Evolutionary conservation across 1,140 invertebrate species (phyloP).

Genomic region (Ridgeia piscesae): DNA sequence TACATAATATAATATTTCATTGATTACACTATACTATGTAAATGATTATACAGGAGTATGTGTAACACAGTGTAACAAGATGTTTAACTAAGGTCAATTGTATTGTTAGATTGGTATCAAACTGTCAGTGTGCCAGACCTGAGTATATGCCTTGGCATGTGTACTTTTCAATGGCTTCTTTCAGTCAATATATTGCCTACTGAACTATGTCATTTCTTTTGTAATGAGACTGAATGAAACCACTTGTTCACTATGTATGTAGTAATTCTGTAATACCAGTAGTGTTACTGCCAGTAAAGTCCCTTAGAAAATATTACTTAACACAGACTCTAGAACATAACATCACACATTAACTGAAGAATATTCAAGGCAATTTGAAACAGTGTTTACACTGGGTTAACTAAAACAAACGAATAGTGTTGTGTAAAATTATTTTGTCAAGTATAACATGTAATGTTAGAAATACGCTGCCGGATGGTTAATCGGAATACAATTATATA

Average conservation of each 20-base stretch:
- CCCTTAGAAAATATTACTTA: constrained; percentile 25
- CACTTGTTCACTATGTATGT: not conserved
- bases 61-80: not conserved
- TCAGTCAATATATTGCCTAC: not conserved
- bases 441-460: too few relatives aligned
- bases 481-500: too few relatives aligned
- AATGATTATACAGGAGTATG: not conserved
- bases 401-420: too few relatives aligned
- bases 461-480: too few relatives aligned
- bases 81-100: not conserved
- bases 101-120: not conserved
- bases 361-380: not conserved
- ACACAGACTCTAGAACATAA: constrained; percentile 25
- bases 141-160: not conserved
- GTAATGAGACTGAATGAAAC: not conserved
- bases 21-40: not conserved
- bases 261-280: constrained; percentile 17
- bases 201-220: not conserved
- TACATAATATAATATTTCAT: not conserved
- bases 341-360: not conserved
- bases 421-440: too few relatives aligned
- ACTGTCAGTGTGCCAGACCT: not conserved
- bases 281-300: not conserved
- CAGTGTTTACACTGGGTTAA: not conserved
- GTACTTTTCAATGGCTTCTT: not conserved